Evolutionary conservation across 2,888 invertebrate genomes (phyloP), one percentile per base, ranked within the genome.

Genomic region (Lasioglossum malachurum): DNA sequence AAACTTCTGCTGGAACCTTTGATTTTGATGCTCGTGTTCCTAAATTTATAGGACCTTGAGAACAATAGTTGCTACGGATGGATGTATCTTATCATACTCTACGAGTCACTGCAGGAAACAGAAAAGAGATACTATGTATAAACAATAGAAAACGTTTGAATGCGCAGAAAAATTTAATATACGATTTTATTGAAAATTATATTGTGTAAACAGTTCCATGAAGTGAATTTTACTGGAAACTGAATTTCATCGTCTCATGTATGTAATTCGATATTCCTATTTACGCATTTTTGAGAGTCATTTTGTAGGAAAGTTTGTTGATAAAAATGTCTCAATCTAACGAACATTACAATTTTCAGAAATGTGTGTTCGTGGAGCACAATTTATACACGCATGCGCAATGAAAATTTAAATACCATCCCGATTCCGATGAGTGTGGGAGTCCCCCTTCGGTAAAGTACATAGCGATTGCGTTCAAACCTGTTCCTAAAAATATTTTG

Each of bases 401-500:
- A 27, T 64, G 31, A 27, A 31, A 64, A 64, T 64, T 64, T 64
- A 35, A 64, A 31, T 31, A 12, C 57, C 57, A 31, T 31, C 7
- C 2, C 16, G 4, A 31, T 31, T 2, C 2, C 16, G 4, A 12
- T 5, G 16, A 64, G 16, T 10, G 27, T 64, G 60, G 60, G 27
- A 64, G 60, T 64, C 4, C n/a, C n/a, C 57, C 57, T 57, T n/a
- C n/a, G 31, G 31, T 19, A 64, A 64, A 64, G 16, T 19, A 64
- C 31, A 64, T 1, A 19, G 64, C 16, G 64, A 19, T 64, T 31
- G 1, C 64, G 64, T 31, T 64, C 27, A 53, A 49, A 64, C 4
- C 23, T 46, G 31, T 12, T 57, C 2, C 16, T 72, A n/a, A 69
- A 69, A 35, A 35, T 81, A 19, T 81, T 80, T 44, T 31, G 19